A percentile compares a stretch with the other conserved stretches of the same genome.
Evolutionary conservation across 2,113 vertebrate species (phyloP).

Genomic region (Bufo gargarizans): DNA sequence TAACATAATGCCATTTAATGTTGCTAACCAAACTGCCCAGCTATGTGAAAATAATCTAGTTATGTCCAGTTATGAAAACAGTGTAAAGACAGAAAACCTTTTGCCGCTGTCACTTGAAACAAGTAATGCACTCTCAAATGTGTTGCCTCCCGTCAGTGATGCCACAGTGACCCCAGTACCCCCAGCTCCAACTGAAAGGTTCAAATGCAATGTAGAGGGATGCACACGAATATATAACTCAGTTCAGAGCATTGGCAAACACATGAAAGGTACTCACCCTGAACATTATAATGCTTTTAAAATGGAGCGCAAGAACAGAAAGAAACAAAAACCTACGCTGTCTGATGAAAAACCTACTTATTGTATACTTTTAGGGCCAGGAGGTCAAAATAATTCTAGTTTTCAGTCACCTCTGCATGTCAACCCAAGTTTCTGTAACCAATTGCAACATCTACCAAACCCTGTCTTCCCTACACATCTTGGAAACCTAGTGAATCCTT

Average conservation of each 20-base stretch:
- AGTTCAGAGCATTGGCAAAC: constrained; percentile 89
- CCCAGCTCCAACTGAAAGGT: constrained; percentile 75
- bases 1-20: constrained; percentile 67
- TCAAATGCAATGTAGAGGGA: constrained; percentile 84
- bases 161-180: constrained; percentile 67
- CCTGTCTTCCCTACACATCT: constrained; percentile 77
- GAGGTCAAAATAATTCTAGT: constrained; percentile 64
- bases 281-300: constrained; percentile 91
- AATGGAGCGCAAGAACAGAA: constrained; percentile 79
- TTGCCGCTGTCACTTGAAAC: constrained; percentile 55
- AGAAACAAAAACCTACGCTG: constrained; percentile 67
- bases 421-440: constrained; percentile 69
- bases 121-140: constrained; percentile 47
- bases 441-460: constrained; percentile 70
- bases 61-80: constrained; percentile 71
- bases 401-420: constrained; percentile 75
- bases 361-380: constrained; percentile 68
- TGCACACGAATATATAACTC: constrained; percentile 90
- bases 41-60: constrained; percentile 68
- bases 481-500: constrained; percentile 76
- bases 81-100: constrained; percentile 66
- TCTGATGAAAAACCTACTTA: constrained; percentile 71
- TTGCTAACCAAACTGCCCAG: constrained; percentile 64
- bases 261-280: constrained; percentile 90
- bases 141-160: constrained; percentile 58